Evolutionary conservation across 2,797 vertebrate genomes (phyloP).

Genomic region (Chaetodon trifasciatus): DNA sequence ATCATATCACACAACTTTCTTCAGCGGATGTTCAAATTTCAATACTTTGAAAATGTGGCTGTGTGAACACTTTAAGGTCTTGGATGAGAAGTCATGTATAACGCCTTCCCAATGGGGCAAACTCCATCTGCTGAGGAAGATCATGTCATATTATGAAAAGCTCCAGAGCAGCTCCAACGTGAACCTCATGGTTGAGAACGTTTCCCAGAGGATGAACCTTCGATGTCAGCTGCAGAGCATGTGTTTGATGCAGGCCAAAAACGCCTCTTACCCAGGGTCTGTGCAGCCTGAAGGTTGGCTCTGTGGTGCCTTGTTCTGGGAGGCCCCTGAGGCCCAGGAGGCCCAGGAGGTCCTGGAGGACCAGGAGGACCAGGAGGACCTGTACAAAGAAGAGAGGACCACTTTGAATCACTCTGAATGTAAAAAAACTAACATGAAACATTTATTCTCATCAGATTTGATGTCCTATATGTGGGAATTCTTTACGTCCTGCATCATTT

Average conservation of each 20-base stretch:
- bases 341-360: conserved; percentile 88
- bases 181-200: not conserved
- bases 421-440: not conserved
- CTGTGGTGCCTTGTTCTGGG: conserved; percentile 86
- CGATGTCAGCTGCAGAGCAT: not conserved
- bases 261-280: conserved; percentile 78
- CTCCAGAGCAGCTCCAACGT: not conserved
- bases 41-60: not conserved
- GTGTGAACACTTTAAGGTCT: not conserved
- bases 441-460: not conserved
- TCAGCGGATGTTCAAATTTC: not conserved
- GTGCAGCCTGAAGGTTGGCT: conserved; percentile 79
- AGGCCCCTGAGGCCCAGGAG: conserved; percentile 88
- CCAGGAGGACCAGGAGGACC: conserved; percentile 74
- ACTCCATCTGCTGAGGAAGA: not conserved
- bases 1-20: not conserved
- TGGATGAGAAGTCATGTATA: too few relatives aligned
- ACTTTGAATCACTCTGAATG: not conserved
- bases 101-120: not conserved
- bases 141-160: not conserved
- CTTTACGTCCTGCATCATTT: not conserved
- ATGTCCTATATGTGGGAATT: too few relatives aligned
- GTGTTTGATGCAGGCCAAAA: not conserved
- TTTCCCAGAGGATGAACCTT: not conserved
- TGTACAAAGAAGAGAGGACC: conserved; percentile 33